These are phyloP conservation scores for Anoura caudifer DNA, from an alignment of 2,113 vertebrate genomes.

Conservation along the genomic window DNA sequence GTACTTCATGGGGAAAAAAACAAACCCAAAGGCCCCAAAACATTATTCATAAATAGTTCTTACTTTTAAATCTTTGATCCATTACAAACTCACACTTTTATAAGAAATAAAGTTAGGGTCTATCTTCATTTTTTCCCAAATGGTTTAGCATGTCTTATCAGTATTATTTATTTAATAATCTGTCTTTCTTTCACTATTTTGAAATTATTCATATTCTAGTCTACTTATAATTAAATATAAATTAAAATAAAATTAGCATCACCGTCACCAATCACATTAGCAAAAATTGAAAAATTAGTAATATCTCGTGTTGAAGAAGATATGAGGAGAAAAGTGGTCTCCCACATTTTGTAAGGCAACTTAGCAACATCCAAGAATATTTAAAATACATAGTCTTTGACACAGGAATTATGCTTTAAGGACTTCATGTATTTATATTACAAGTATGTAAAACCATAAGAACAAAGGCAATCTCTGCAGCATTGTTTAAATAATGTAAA, in stretches of 20 bases:
- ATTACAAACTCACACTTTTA: neutral
- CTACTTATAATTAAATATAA: neutral
- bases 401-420: neutral
- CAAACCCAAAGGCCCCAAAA: neutral
- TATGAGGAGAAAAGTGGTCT: neutral
- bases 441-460: neutral
- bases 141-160: neutral
- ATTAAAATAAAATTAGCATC: neutral
- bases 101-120: neutral
- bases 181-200: neutral
- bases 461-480: neutral
- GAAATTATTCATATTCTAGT: neutral
- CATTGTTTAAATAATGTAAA: neutral
- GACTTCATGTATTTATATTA: neutral
- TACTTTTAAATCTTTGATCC: neutral
- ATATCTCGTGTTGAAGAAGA: neutral
- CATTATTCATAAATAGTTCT: neutral
- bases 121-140: neutral
- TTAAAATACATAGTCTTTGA: neutral
- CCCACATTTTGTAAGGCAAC: neutral
- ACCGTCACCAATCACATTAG: neutral
- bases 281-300: neutral
- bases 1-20: neutral
- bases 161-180: neutral
- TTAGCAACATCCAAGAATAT: neutral